Conservation (phyloP, 2,113 vertebrate genomes). For the Sebastes schlegelii region DNA sequence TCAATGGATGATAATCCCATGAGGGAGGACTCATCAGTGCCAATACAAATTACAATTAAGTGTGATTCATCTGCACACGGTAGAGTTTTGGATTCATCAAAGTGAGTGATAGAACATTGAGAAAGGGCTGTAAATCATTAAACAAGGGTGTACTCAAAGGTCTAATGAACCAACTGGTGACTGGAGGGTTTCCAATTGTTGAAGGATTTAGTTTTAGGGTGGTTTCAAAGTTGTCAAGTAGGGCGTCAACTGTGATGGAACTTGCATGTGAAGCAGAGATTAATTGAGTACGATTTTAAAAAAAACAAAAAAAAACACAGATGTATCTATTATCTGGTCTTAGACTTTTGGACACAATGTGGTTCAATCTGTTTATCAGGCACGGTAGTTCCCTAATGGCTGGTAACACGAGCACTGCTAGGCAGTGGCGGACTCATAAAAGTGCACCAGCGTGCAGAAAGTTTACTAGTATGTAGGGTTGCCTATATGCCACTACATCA, state of each 20-base stretch:
- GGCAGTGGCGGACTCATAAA: too few relatives aligned
- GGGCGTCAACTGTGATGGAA: background rate
- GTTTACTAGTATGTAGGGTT: too few relatives aligned
- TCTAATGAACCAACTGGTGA: constrained; percentile 17
- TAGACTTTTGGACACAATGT: background rate
- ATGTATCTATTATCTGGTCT: background rate
- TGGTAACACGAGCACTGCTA: background rate
- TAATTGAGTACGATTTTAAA: background rate
- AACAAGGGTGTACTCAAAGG: constrained; percentile 4
- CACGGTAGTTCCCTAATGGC: background rate
- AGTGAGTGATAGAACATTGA: background rate
- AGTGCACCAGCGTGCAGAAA: too few relatives aligned
- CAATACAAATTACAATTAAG: background rate
- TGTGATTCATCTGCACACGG: background rate
- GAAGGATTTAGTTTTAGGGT: constrained; percentile 9
- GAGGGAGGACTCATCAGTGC: background rate
- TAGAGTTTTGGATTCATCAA: background rate
- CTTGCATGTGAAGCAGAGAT: background rate
- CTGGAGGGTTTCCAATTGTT: constrained; percentile 16
- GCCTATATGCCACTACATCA: too few relatives aligned
- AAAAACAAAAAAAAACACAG: background rate
- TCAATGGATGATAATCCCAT: background rate
- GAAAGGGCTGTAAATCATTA: constrained; percentile 30
- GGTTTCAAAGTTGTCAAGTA: background rate
- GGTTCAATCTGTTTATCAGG: background rate